A percentile compares a stretch with the other conserved stretches of the same genome.
Conservation (phyloP, 2,797 vertebrate genomes). For the Chloroceryle inda region DNA sequence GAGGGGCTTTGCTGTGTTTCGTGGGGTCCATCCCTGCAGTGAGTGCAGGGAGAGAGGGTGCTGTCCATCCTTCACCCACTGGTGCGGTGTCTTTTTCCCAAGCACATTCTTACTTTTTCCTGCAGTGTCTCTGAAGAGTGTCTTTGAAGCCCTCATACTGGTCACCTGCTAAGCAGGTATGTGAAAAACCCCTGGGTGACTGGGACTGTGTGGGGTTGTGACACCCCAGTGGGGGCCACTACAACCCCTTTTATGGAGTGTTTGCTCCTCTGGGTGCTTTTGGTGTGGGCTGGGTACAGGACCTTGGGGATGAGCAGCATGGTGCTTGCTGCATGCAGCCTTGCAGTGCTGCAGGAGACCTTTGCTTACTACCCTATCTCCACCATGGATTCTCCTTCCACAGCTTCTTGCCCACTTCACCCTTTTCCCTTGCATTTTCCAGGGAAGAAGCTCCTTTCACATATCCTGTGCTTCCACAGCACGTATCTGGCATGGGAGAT, state of each 20-base stretch:
- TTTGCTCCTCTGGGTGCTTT: background rate
- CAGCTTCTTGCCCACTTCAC: rapidly evolving
- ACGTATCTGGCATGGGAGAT: rapidly evolving
- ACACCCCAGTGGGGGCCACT: background rate
- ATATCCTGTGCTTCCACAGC: background rate
- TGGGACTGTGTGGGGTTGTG: background rate
- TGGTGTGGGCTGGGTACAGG: rapidly evolving
- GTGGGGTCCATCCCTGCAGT: background rate
- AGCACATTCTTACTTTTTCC: background rate
- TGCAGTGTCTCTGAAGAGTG: background rate
- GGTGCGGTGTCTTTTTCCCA: background rate
- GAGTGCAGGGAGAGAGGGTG: background rate
- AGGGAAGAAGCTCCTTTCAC: background rate
- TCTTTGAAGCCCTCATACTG: background rate
- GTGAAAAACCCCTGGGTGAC: background rate
- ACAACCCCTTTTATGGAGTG: background rate
- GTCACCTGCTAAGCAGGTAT: rapidly evolving
- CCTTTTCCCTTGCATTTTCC: background rate
- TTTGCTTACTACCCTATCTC: background rate
- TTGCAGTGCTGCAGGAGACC: rapidly evolving
- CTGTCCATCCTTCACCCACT: background rate
- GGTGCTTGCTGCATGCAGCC: background rate
- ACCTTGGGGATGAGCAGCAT: background rate
- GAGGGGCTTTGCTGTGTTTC: background rate
- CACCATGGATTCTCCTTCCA: background rate